phyloP scores from a whole-genome alignment of 2,888 invertebrate genomes.

The Trichogramma dendrolimi region DNA sequence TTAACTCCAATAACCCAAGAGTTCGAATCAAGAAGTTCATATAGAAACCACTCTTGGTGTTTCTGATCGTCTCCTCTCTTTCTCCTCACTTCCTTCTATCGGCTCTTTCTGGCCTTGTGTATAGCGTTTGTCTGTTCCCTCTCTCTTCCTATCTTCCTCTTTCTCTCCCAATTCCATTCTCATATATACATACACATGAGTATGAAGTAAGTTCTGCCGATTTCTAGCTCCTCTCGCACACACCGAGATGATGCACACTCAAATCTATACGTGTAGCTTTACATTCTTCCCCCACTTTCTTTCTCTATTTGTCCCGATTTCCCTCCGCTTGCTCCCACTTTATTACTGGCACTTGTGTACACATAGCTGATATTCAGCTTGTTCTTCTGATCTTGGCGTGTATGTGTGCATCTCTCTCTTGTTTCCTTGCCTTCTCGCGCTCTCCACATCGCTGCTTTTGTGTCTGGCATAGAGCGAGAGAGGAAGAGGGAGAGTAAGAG shows the following conservation, averaged over 20 bases:
- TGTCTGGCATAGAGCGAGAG: no score
- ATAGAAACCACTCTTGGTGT: slow-evolving; percentile 1
- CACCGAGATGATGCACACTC: neutral
- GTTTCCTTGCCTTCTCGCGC: no score
- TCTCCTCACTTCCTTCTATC: no score
- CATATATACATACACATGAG: neutral
- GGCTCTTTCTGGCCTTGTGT: no score
- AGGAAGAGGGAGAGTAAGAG: no score
- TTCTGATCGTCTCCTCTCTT: no score
- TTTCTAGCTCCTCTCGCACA: no score
- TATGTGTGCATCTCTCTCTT: no score
- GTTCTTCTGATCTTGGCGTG: no score
- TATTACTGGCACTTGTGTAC: slow-evolving; percentile 15
- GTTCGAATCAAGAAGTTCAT: slow-evolving; percentile 30
- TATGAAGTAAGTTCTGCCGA: no score
- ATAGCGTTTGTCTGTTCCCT: slow-evolving; percentile 27
- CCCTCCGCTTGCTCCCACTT: slow-evolving; percentile 5
- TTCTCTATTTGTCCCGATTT: slow-evolving; percentile 8
- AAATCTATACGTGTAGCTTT: neutral
- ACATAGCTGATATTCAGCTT: no score
- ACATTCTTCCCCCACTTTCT: neutral
- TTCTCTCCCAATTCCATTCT: neutral
- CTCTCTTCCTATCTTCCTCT: slow-evolving; percentile 22
- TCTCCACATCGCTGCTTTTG: no score
- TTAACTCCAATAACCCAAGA: slow-evolving; percentile 19